Base-by-base conservation (phyloP, 2,113 vertebrate genomes). In the Axis porcinus region DNA sequence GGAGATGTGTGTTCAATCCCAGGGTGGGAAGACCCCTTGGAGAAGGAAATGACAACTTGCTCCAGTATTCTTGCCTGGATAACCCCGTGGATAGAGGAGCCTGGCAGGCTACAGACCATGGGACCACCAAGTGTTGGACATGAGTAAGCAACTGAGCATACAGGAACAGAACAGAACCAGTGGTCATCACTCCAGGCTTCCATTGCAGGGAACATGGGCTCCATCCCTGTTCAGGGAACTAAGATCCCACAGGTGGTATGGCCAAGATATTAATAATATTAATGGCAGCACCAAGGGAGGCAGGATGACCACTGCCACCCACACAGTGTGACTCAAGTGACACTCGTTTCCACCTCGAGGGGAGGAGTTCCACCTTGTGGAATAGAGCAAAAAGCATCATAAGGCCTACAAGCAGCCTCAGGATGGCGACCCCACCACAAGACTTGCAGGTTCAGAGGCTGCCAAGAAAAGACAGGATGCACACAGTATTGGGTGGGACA, bases 391-490 rank as follows among this genome's bases (percentile, higher is more conserved):
- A 87, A 25, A 86, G 1, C 17, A 27, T 7, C 28, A 33, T 8
- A 57, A 6, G 15, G 4, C 10, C 25, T 45, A 54, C 40, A 33
- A 4, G 8, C 7, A 70, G 43, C 55, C 12, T 8, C 25, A 70
- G 19, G 11, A 27, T 17, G 30, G 50, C 1, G 23, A 33, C 15
- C 2, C 6, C 17, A 45, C 6, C n/a, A 5, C 4, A 4, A 5
- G 2, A 7, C 15, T 50, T 67, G 13, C 2, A 70, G 14, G 2
- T 50, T 25, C 12, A 52, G 6, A 4, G 21, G 6, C 50, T 28
- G 27, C 10, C 9, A 45, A 25, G 25, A 45, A 64, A 52, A 36
- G 58, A 45, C 25, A 79, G 0, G 7, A 55, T 0, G 64, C n/a
- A 58, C 23, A 47, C 7, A 86, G 52, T 23, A n/a, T 6, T 43